A percentile compares a stretch with the other conserved stretches of the same genome.
Evolutionary conservation across 2,113 vertebrate species (phyloP).

Genomic region (Tetrax tetrax): DNA sequence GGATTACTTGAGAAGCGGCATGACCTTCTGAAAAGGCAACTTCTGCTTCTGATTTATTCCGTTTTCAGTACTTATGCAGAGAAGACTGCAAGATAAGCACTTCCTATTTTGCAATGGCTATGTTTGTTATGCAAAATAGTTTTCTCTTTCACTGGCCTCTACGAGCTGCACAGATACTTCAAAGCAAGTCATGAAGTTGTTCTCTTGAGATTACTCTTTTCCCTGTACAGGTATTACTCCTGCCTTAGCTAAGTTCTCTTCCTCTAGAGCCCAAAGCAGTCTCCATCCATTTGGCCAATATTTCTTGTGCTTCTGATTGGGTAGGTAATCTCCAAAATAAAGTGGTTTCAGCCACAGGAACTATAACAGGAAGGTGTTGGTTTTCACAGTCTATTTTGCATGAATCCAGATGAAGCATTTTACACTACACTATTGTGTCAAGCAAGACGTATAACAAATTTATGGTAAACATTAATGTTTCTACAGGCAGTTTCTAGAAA

Average conservation of each 20-base stretch:
- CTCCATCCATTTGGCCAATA: neutral
- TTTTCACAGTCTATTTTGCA: neutral
- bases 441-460: neutral
- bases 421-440: neutral
- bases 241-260: neutral
- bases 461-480: neutral
- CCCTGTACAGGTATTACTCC: neutral
- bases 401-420: neutral
- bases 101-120: neutral
- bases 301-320: neutral
- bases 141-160: neutral
- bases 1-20: neutral
- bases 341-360: neutral
- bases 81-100: neutral
- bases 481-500: neutral
- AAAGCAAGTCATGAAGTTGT: neutral
- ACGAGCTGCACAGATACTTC: neutral
- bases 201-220: neutral
- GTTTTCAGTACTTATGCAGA: neutral
- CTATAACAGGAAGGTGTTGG: neutral
- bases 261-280: neutral
- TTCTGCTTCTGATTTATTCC: neutral
- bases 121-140: neutral
- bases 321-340: neutral
- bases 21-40: neutral